Evolutionary conservation across 2,113 vertebrate species (phyloP).

Genomic region (Varanus salvator): DNA sequence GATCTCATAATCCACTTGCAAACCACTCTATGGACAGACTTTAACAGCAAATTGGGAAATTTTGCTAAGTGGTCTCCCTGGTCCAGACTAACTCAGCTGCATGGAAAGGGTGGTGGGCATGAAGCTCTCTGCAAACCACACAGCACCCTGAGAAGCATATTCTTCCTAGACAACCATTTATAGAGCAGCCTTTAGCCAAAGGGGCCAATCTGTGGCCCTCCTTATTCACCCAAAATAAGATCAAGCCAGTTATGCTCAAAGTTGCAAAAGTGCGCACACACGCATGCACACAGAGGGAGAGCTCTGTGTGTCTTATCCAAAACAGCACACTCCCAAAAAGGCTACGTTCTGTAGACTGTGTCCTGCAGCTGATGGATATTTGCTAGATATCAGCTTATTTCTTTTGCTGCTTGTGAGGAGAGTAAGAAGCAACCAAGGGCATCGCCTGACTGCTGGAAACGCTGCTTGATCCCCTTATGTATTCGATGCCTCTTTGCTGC

Average conservation of each 20-base stretch:
- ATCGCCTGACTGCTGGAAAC: neutral
- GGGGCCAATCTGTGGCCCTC: neutral
- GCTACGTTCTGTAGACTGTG: neutral
- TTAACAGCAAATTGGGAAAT: neutral
- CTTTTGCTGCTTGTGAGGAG: neutral
- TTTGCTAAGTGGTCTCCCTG: neutral
- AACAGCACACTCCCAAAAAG: neutral
- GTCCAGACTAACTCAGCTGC: neutral
- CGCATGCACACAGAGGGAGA: neutral
- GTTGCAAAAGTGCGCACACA: too few relatives aligned
- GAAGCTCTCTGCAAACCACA: neutral
- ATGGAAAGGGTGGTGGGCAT: neutral
- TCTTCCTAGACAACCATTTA: neutral
- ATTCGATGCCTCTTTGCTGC: neutral
- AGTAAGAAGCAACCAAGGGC: neutral
- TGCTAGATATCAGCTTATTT: neutral
- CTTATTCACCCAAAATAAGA: neutral
- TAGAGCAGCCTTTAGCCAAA: too few relatives aligned
- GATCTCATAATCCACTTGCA: neutral
- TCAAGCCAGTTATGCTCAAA: neutral
- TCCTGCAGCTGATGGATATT: neutral
- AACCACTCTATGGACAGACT: neutral
- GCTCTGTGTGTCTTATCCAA: too few relatives aligned
- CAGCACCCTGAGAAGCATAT: too few relatives aligned
- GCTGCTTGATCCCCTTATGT: neutral